A percentile compares a stretch with the other conserved stretches of the same genome.
These are phyloP conservation scores for Ictidomys tridecemlineatus DNA, from an alignment of 2,113 vertebrate genomes.

Conservation along the genomic window DNA sequence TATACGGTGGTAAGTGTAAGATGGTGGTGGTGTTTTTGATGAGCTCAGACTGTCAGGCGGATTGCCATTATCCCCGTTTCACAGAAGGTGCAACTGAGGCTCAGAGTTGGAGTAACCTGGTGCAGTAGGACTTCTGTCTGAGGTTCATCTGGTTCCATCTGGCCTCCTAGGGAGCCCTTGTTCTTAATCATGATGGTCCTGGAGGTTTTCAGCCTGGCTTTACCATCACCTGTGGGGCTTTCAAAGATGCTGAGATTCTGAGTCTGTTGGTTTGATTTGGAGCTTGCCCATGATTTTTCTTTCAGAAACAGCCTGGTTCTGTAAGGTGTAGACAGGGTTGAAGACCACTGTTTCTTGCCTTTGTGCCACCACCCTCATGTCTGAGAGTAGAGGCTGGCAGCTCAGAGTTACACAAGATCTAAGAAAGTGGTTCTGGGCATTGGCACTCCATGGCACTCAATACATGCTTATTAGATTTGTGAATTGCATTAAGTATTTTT, in stretches of 20 bases:
- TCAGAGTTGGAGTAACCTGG: background rate
- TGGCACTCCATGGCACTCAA: background rate
- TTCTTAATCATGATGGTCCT: background rate
- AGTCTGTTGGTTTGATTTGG: background rate
- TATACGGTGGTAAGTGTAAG: background rate
- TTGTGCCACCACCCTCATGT: accelerated
- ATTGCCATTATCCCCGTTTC: background rate
- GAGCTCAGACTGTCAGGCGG: too few relatives aligned
- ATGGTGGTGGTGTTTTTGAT: background rate
- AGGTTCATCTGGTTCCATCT: background rate
- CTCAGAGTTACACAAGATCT: background rate
- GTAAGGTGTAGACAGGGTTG: background rate
- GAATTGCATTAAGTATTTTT: background rate
- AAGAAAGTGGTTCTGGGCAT: background rate
- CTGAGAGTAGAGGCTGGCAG: background rate
- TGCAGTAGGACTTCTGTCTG: background rate
- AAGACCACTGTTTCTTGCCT: background rate
- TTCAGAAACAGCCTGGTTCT: background rate
- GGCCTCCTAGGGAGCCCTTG: background rate
- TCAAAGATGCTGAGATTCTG: background rate
- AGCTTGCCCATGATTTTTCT: background rate
- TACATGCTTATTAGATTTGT: background rate
- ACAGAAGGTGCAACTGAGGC: background rate
- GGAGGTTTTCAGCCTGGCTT: background rate
- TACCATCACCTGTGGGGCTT: background rate